Evolutionary conservation across 2,113 vertebrate genomes (phyloP).

Genomic region (Atlantisia rogersi): DNA sequence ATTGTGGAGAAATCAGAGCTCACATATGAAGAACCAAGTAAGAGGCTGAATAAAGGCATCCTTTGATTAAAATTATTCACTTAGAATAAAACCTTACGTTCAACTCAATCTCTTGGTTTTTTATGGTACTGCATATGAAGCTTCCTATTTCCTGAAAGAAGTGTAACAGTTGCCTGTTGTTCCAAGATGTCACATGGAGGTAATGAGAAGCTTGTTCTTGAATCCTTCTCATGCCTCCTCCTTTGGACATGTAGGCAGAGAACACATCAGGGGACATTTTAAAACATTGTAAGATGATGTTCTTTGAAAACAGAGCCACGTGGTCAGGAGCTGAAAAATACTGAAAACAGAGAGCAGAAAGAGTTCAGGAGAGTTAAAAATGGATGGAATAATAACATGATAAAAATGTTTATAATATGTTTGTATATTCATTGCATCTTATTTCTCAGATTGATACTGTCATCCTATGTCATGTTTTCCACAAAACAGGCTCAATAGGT

Average conservation of each 20-base stretch:
- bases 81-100: neutral
- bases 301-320: neutral
- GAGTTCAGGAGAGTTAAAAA: neutral
- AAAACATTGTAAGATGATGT: neutral
- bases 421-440: neutral
- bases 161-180: neutral
- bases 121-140: neutral
- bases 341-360: neutral
- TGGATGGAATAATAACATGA: neutral
- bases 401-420: neutral
- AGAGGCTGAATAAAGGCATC: neutral
- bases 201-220: neutral
- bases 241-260: neutral
- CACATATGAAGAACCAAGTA: neutral
- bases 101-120: neutral
- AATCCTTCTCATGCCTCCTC: neutral
- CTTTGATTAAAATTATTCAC: neutral
- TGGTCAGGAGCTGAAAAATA: neutral
- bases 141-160: neutral
- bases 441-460: neutral
- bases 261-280: neutral
- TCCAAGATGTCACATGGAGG: neutral
- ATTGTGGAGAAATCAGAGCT: neutral
- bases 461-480: neutral
- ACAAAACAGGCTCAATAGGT: neutral